A percentile compares a stretch with the other conserved stretches of the same genome.
phyloP scores from a whole-genome alignment of 2,888 invertebrate genomes.

The Stictocephala bisonia region DNA sequence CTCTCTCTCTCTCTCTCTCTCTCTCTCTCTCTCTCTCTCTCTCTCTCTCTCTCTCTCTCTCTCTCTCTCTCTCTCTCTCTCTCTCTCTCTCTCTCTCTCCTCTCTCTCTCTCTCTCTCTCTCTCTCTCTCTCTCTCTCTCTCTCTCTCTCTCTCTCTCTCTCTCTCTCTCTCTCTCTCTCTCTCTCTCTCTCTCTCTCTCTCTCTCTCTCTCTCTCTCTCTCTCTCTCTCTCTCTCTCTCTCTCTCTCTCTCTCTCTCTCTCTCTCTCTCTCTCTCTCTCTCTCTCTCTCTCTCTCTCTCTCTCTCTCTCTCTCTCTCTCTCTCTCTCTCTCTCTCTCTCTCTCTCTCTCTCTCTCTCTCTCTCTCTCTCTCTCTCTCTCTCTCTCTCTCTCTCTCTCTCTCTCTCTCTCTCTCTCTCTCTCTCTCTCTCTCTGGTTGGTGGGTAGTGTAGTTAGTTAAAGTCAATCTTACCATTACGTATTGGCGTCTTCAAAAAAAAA shows the following conservation, averaged over 20 bases:
- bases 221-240: not conserved
- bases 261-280: not conserved
- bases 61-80: no score
- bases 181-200: constrained; percentile 12
- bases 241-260: not conserved
- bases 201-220: constrained; percentile 1
- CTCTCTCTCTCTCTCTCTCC: constrained; percentile 34
- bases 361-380: constrained; percentile 1
- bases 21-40: no score
- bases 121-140: constrained; percentile 3
- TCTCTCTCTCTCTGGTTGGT: no score
- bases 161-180: constrained; percentile 5
- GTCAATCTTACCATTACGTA: no score
- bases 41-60: no score
- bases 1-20: no score
- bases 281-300: not conserved
- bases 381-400: constrained; percentile 1
- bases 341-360: constrained; percentile 9
- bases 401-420: constrained; percentile 12
- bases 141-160: constrained; percentile 21
- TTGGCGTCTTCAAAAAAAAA: no score
- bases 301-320: not conserved
- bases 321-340: constrained; percentile 7
- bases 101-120: constrained; percentile 23
- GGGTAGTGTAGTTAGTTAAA: no score